A percentile compares a stretch with the other conserved stretches of the same genome.
Evolutionary conservation across 2,888 invertebrate species (phyloP).

Genomic region (Drosophila lutescens): DNA sequence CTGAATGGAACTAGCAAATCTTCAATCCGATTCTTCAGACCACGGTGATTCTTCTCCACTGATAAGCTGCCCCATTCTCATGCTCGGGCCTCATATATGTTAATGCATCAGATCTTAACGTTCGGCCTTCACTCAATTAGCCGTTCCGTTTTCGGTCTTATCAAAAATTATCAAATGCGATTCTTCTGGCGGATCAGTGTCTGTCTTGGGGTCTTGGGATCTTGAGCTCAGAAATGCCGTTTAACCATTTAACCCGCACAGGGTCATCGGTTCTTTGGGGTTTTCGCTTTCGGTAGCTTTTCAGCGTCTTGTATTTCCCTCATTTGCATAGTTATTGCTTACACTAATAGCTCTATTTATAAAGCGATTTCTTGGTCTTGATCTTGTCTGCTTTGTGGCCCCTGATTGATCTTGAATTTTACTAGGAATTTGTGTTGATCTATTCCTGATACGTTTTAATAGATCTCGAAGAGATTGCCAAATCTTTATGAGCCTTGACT

Average conservation of each 20-base stretch:
- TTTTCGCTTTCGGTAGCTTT: conserved; percentile 23
- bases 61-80: conserved; percentile 25
- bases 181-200: conserved; percentile 29
- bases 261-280: conserved; percentile 12
- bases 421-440: too few species aligned
- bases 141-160: conserved; percentile 53
- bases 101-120: conserved; percentile 47
- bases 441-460: background rate
- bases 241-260: conserved; percentile 9
- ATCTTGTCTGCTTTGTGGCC: background rate
- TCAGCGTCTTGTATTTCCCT: conserved; percentile 29
- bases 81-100: conserved; percentile 41
- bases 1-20: conserved; percentile 10
- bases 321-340: conserved; percentile 20
- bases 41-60: conserved; percentile 14
- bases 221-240: conserved; percentile 6
- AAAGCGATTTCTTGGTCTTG: background rate
- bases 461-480: background rate
- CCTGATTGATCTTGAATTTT: background rate
- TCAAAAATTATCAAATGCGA: conserved; percentile 63
- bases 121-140: conserved; percentile 71
- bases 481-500: conserved; percentile 3
- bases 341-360: conserved; percentile 29
- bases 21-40: conserved; percentile 7
- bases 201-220: conserved; percentile 13